Base-by-base conservation (phyloP, 53 echinoderm and acorn worm genomes). In the Hippasteria phrygiana region DNA sequence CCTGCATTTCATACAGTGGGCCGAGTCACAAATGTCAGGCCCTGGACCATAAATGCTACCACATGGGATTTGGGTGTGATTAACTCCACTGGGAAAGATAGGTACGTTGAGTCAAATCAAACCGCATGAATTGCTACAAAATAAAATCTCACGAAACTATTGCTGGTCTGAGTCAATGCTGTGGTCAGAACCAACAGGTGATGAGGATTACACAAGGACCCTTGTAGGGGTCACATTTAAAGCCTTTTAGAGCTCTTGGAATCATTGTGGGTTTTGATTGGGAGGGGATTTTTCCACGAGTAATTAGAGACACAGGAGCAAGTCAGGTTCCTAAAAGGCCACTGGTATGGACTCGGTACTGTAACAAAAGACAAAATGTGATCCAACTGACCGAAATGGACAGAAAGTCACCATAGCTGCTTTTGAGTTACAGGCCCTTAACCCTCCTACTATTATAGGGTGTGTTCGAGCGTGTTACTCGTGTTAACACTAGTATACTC, bases 121-220 rank as follows among this genome's bases (percentile, higher is more conserved):
- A 75, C 75, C 75, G 75, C 75, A 75, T 75, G 75, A 75, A 75
- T 75, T 51, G 48, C 20, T 51, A 75, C 51, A 75, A 75, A 75
- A 50, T 50, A 4, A 50, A 29, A 22, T 4, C 27, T 29, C 7
- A 10, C 16, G 48, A 17, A 75, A 28, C 11, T 36, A 2, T 75
- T 75, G 48, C 20, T 50, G 48, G 31, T 18, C 73, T 50, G 75
- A 75, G 31, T 75, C 51, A 75, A 75, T 16, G 75, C 75, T 51
- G 75, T 75, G 75, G 75, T 75, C 35, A 51, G 29, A 5, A 16
- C 2, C 20, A 75, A 75, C 75, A 75, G 75, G 48, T 75, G 75
- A 11, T 50, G 51, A 11, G 41, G 75, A 9, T 50, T 32, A 75
- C 26, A 75, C 5, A 51, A 47, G 6, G 48, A 47, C 51, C 48